Base-by-base conservation (phyloP, 1,140 invertebrate genomes). In the Drosophila ficusphila region DNA sequence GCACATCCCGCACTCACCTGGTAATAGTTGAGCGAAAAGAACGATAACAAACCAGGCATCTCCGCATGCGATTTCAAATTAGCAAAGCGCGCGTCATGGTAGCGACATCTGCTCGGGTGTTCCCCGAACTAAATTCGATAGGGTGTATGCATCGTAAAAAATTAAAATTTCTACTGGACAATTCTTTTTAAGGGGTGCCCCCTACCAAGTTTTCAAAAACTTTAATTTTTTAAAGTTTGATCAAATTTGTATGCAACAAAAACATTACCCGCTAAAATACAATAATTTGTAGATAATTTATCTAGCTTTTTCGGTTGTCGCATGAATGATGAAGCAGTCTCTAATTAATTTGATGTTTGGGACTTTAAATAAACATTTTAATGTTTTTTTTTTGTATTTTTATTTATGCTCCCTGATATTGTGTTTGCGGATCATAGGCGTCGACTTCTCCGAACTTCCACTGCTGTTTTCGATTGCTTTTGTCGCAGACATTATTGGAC, bases 1-100 rank as follows among this genome's bases (percentile, higher is more conserved):
- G 38, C 18, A 18, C 29, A 14, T 36, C 1, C 3, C 5, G 12
- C 1, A 46, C 27, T 51, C 16, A 71, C 46, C 65, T 27, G 38
- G 16, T 11, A 14, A 62, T 19, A 25, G 57, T 38, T 12, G 27
- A 1, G 6, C 18, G 19, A 12, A 16, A 38, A 38, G 12, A 44
- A 38, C 14, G 21, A 18, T 46, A 47, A 47, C n/a, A 53, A 38
- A 33, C 14, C 2, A 18, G 36, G 0, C 0, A 27, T 34, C 33
- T n/a, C 11, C 3, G 31, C 8, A 12, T 29, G 54, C 27, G 18
- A 14, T 39, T 70, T 65, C 6, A 79, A 79, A 79, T 46, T 19
- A 54, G 2, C 2, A 6, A 18, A 47, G 11, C 51, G 60, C 60
- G 60, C 57, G 39, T 44, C 14, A 19, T 18, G 21, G 33, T 60